Evolutionary conservation across 2,797 vertebrate species (phyloP).

Genomic region (Cuniculus paca): DNA sequence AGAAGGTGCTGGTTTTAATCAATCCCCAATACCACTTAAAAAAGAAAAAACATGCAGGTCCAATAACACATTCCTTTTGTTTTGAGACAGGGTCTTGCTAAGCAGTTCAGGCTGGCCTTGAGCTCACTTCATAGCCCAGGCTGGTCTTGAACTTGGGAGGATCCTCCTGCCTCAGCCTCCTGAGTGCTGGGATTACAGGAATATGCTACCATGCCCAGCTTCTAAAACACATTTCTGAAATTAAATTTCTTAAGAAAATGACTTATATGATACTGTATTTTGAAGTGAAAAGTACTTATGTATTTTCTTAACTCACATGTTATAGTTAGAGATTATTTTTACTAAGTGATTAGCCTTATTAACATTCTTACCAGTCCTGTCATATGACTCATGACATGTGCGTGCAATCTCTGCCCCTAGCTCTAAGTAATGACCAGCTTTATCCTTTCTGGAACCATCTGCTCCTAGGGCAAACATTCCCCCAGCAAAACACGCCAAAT

Average conservation of each 20-base stretch:
- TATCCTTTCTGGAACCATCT: conserved; percentile 96
- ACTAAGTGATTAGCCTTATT: conserved; percentile 48
- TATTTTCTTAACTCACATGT: conserved; percentile 48
- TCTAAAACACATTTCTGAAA: conserved; percentile 24
- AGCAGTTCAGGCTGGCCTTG: no score
- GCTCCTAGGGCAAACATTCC: conserved; percentile 98
- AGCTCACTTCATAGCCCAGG: no score
- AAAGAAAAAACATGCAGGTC: neutral
- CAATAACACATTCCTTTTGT: neutral
- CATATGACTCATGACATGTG: conserved; percentile 98
- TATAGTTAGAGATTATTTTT: conserved; percentile 49
- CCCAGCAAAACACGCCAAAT: conserved; percentile 98
- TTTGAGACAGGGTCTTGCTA: no score
- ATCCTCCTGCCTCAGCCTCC: no score
- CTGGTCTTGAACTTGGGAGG: no score
- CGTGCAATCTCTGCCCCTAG: conserved; percentile 99
- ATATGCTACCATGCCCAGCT: no score
- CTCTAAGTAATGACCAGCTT: conserved; percentile 98
- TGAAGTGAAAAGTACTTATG: conserved; percentile 39
- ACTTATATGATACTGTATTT: neutral
- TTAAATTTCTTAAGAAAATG: conserved; percentile 58
- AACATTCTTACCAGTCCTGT: conserved; percentile 93
- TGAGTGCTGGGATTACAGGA: no score
- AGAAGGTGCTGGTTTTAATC: neutral
- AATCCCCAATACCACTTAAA: neutral